These are phyloP conservation scores for Leucoma salicis DNA, from an alignment of 2,888 invertebrate species.

Conservation along the genomic window DNA sequence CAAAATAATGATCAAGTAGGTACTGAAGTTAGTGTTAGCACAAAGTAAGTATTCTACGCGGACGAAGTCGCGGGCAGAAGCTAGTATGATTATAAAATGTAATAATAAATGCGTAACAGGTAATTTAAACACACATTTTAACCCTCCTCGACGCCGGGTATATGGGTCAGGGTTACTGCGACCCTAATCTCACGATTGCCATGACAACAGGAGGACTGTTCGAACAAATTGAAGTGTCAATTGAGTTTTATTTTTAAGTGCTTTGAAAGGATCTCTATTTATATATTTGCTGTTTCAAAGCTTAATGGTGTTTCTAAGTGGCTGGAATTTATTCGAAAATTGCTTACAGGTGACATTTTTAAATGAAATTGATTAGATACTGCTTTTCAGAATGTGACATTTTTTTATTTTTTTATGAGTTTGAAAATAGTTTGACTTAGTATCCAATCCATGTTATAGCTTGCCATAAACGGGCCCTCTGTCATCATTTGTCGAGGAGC, in stretches of 20 bases:
- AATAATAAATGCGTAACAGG: constrained; percentile 20
- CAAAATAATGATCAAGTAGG: too few relatives aligned
- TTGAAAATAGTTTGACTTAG: too few relatives aligned
- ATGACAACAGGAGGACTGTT: constrained; percentile 17
- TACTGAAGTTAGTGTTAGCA: too few relatives aligned
- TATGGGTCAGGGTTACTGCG: constrained; percentile 35
- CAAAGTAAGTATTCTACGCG: too few relatives aligned
- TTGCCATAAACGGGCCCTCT: too few relatives aligned
- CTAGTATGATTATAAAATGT: too few relatives aligned
- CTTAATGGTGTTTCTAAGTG: background rate
- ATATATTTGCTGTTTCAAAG: background rate
- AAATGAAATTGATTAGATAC: too few relatives aligned
- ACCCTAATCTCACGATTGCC: constrained; percentile 34
- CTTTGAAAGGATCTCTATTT: background rate
- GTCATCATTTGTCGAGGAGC: too few relatives aligned
- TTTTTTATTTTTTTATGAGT: background rate
- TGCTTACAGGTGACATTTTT: background rate
- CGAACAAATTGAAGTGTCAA: constrained; percentile 9
- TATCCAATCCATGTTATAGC: too few relatives aligned
- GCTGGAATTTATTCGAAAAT: background rate
- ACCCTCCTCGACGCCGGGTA: constrained; percentile 16
- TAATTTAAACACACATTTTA: constrained; percentile 30
- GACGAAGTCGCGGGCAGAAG: too few relatives aligned
- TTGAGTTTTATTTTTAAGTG: constrained; percentile 16
- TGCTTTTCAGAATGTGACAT: too few relatives aligned